Base-by-base conservation (phyloP, 1,140 invertebrate species). In the Drosophila aff. region DNA sequence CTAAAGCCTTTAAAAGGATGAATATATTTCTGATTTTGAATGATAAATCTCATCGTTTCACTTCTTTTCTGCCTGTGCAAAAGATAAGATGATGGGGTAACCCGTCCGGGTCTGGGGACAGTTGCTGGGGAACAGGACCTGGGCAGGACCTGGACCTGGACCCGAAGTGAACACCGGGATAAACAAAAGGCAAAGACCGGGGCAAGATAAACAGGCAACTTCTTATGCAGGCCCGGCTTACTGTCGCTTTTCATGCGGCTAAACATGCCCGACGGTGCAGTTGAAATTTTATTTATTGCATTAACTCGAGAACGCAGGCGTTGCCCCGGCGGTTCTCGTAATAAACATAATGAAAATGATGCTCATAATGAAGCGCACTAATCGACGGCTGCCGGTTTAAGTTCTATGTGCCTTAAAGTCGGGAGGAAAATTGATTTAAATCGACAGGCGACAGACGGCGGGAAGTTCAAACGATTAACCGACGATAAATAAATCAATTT, bases 241-340 rank as follows among this genome's bases (percentile, higher is more conserved):
- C 84, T 81, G 84, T 84, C 84, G 84, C 85, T 84, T 87, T 87
- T 87, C 84, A 89, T 89, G 84, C 84, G 84, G 85, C 84, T 87
- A 87, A 87, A 87, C 84, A 87, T 75, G 84, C 84, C 84, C 84
- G 74, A 69, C 71, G 84, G 85, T 87, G 84, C 84, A 87, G 84
- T 87, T 87, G 81, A 81, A 89, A 89, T 89, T 87, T 89, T 87
- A 87, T 87, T 87, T 87, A 87, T 87, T 89, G 84, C 85, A 87
- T 87, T 87, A 87, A 87, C 84, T 89, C 87, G 84, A 90, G 69
- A 84, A 47, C 15, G 61, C 53, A 33, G 43, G 18, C 18, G 49
- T 41, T 31, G n/a, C 10, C 41, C 26, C 46, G 23, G 40, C 41
- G 50, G 59, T 66, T 11, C 64, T 38, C 46, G 60, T 89, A 89